Base-by-base conservation (phyloP, 2,888 invertebrate genomes). In the Laspeyria flexula region DNA sequence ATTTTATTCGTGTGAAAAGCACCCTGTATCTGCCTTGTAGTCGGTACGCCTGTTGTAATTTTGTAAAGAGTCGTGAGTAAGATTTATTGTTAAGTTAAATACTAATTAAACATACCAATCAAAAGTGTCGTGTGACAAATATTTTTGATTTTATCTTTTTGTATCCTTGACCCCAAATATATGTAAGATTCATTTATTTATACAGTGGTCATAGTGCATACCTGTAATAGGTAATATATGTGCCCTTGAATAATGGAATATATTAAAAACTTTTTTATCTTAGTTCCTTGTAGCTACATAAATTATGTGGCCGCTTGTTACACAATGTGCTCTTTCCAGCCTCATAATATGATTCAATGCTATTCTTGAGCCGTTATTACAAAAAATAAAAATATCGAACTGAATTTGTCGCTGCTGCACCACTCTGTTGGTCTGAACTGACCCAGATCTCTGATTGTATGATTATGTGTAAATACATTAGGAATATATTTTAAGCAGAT, bases 21-120 rank as follows among this genome's bases (percentile, higher is more conserved):
- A 86, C 86, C 77, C 85, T 88, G 87, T 90, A 86, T 86, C 87
- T 86, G 85, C 85, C 86, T 83, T 86, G 77, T 87, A 90, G 90
- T 90, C 85, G 88, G 84, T 90, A 88, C 79, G 87, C 86, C 89
- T 86, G 89, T 90, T 91, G 91, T 92, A 91, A 90, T 91, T 88
- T 91, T 92, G 91, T 92, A 92, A 92, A 92, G 92, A 91, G 90
- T 91, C 91, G 90, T 90, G 88, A 86, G 85, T 88, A 90, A 91
- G 89, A 75, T 78, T 71, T 88, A 86, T 79, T 71, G 66, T 92
- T 90, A 21, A 89, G 91, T 86, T 88, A 74, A 66, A 61, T 47
- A 62, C 30, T 64, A 59, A 67, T 67, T 67, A 69, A 69, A 69
- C 88, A 86, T 90, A 92, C 90, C 90, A 90, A 90, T 89, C 86